Conservation (phyloP, 53 echinoderm and acorn worm genomes). For the Zoroaster sp. region DNA sequence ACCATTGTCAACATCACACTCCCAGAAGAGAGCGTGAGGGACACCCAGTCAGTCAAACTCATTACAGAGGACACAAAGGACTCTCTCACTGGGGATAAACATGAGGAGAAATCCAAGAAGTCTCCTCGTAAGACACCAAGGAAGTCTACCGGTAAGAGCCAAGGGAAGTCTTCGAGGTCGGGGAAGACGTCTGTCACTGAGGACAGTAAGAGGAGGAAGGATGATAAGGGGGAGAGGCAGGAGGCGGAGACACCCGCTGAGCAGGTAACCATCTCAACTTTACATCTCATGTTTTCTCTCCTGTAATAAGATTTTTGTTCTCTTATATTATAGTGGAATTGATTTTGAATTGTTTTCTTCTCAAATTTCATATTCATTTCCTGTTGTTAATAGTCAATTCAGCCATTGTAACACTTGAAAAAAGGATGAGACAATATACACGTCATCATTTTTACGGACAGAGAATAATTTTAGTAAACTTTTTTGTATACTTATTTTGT, state of each 20-base stretch:
- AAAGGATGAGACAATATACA: too few species aligned
- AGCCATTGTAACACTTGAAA: too few species aligned
- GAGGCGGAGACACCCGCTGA: slow-evolving; percentile 28
- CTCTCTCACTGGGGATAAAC: background rate
- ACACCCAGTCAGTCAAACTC: slow-evolving; percentile 10
- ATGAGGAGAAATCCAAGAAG: slow-evolving; percentile 67
- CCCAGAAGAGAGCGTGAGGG: slow-evolving; percentile 18
- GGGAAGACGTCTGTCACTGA: slow-evolving; percentile 46
- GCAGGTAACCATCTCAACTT: slow-evolving; percentile 10
- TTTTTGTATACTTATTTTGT: too few species aligned
- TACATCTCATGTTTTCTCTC: too few species aligned
- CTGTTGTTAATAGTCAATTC: too few species aligned
- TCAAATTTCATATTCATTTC: too few species aligned
- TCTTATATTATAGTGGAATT: too few species aligned
- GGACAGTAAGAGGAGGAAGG: slow-evolving; percentile 52
- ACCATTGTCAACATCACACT: slow-evolving; percentile 33
- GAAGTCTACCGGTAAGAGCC: slow-evolving; percentile 79
- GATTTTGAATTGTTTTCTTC: too few species aligned
- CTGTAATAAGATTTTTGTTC: too few species aligned
- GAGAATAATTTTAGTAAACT: too few species aligned
- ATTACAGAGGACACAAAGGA: slow-evolving; percentile 26
- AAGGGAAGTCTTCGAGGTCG: slow-evolving; percentile 60
- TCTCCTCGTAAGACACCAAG: slow-evolving; percentile 66
- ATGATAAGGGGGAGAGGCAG: slow-evolving; percentile 48
- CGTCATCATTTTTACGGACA: too few species aligned